A percentile compares a stretch with the other conserved stretches of the same genome.
These are phyloP conservation scores for Rhinolophus ferrumequinum DNA, from an alignment of 2,113 vertebrate genomes.

Conservation along the genomic window DNA sequence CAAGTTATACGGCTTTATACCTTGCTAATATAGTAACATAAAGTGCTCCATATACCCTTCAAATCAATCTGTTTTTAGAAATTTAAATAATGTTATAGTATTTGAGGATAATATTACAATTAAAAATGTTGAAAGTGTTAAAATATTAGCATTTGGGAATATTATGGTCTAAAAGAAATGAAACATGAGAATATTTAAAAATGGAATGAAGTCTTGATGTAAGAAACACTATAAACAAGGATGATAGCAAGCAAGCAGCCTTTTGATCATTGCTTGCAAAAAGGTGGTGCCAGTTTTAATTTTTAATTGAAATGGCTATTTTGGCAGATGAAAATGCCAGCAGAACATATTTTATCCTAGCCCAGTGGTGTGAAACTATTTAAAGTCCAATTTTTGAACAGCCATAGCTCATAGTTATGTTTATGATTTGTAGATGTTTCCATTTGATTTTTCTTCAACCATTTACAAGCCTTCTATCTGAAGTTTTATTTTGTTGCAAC, in stretches of 20 bases:
- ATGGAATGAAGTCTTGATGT: slow-evolving; percentile 79
- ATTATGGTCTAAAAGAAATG: slow-evolving; percentile 60
- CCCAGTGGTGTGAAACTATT: slow-evolving; percentile 75
- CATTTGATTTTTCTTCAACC: slow-evolving; percentile 40
- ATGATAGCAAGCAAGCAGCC: slow-evolving; percentile 84
- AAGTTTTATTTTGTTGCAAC: slow-evolving; percentile 60
- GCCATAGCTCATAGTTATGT: slow-evolving; percentile 51
- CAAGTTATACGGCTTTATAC: neutral
- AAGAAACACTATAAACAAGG: slow-evolving; percentile 85
- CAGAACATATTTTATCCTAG: slow-evolving; percentile 75
- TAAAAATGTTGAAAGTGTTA: slow-evolving; percentile 37
- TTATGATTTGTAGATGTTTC: slow-evolving; percentile 54
- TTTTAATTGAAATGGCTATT: slow-evolving; percentile 89
- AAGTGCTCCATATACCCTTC: neutral
- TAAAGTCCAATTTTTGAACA: slow-evolving; percentile 63
- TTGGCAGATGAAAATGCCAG: slow-evolving; percentile 86
- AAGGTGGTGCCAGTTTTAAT: slow-evolving; percentile 85
- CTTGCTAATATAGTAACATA: neutral
- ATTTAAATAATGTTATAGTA: neutral
- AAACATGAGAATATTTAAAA: slow-evolving; percentile 79
- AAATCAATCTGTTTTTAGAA: neutral
- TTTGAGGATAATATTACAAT: neutral
- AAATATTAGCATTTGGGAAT: slow-evolving; percentile 52
- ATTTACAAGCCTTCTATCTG: slow-evolving; percentile 24
- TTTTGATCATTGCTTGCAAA: slow-evolving; percentile 86